Base-by-base conservation (phyloP, 37 sponge, comb jelly and placozoan genomes). In the Ephydatia muelleri region DNA sequence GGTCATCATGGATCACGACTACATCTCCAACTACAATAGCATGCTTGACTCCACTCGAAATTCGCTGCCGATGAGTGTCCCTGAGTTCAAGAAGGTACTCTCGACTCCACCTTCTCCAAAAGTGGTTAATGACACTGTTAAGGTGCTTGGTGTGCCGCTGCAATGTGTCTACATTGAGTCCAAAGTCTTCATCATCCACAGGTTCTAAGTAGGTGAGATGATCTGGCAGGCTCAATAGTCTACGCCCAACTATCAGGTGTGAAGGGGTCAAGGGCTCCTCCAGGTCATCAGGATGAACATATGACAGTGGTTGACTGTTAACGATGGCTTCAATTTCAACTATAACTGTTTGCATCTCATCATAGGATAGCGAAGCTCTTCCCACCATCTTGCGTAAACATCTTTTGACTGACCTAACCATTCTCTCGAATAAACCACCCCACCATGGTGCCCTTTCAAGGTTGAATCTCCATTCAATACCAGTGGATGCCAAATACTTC, bases 261-360 rank as follows among this genome's bases (percentile, higher is more conserved):
- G 87, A 71, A 4, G 87, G 87, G 1, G 81, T 86, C 21, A 86
- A 23, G 23, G 87, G 87, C 25, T 72, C 75, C 22, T 86, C 87
- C 27, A 64, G 28, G 68, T 80, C 82, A 35, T 80, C 87, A 11
- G 31, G 22, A 23, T 32, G 26, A 6, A 77, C 38, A 38, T 80
- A 82, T 5, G 82, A 12, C 0, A 87, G 75, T 2, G 86, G 86
- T 40, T 80, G 79, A 31, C 57, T 23, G 72, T 87, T 81, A 34
- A 87, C 12, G 43, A 82, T 75, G 2, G 78, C 76, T 68, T n/a
- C n/a, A n/a, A n/a, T n/a, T n/a, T n/a, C n/a, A n/a, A n/a, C n/a
- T n/a, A n/a, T n/a, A n/a, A n/a, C 82, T 13, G 88, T 87, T 32
- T 82, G 76, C 70, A 87, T 65, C 70, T 87, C 88, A n/a, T 87